Percentiles rank a stretch among this genome's conserved stretches.
Conservation (phyloP, 2,888 invertebrate genomes). For the Drosophila siamana region DNA sequence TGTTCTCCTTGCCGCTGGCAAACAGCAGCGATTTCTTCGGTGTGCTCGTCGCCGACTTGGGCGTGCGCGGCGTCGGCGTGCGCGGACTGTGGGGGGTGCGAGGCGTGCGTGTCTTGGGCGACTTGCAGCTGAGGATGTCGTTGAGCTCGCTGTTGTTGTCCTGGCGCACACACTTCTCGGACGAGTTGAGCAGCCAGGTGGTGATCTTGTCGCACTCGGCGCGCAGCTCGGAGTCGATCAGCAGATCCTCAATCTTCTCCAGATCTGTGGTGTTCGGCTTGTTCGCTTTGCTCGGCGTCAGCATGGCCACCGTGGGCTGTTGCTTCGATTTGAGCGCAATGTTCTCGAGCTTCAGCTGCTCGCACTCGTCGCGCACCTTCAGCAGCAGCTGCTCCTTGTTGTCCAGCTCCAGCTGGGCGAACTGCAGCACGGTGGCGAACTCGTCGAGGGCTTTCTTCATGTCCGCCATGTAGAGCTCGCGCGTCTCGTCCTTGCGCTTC, state of each 20-base stretch:
- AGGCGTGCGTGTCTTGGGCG: conserved; percentile 69
- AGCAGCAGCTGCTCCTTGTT: conserved; percentile 83
- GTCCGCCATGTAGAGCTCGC: conserved; percentile 85
- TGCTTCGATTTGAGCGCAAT: conserved; percentile 84
- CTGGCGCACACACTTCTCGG: conserved; percentile 79
- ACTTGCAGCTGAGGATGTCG: conserved; percentile 74
- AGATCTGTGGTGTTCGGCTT: conserved; percentile 82
- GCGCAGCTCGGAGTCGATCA: conserved; percentile 82
- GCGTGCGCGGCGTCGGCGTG: conserved; percentile 81
- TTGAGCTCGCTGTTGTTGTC: conserved; percentile 78
- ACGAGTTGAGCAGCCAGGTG: conserved; percentile 80
- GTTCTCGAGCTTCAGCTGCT: conserved; percentile 84
- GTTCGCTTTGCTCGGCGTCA: conserved; percentile 72
- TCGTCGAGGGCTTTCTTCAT: conserved; percentile 85
- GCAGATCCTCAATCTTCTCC: conserved; percentile 82
- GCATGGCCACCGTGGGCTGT: conserved; percentile 57
- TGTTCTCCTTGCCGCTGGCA: conserved; percentile 84
- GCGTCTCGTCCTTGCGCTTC: conserved; percentile 84
- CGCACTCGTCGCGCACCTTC: conserved; percentile 84
- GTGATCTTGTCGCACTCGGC: conserved; percentile 84
- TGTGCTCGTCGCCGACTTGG: conserved; percentile 69
- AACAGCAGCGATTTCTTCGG: conserved; percentile 84
- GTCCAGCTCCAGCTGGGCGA: conserved; percentile 84
- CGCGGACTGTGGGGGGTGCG: conserved; percentile 65
- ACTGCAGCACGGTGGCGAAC: conserved; percentile 85